Base-by-base conservation (phyloP, 2,888 invertebrate species). In the Athalia rosae region DNA sequence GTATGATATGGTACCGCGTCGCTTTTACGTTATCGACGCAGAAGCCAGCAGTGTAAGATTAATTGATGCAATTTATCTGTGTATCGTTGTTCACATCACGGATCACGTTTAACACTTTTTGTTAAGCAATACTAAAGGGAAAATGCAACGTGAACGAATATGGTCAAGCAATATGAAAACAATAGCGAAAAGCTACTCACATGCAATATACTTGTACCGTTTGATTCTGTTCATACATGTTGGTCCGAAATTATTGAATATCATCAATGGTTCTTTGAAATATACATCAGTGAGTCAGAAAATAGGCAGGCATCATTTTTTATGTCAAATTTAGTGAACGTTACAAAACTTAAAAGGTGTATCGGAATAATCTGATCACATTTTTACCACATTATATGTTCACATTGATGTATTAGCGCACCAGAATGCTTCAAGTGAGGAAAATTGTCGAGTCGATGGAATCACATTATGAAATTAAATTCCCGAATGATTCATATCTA, bases 21-120 rank as follows among this genome's bases (percentile, higher is more conserved):
- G 87, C 82, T 89, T 87, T 89, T 89, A 90, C 85, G 85, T 89
- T 86, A 88, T 87, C 82, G 87, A 88, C 82, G 82, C 87, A 83
- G 82, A 86, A 78, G 80, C 79, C 77, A 84, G 82, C 83, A 86
- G 85, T 82, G 89, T 89, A 89, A 89, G 88, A 83, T 80, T 82
- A 80, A 82, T 77, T 77, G 64, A 48, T 76, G 67, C 79, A 63
- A 62, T 59, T 73, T 74, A 74, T 71, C 62, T 59, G 74, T 74
- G 74, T 74, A 74, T 74, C 43, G 74, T 74, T 61, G 61, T 74
- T 62, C 74, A 74, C 74, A 48, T 74, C 74, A 62, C 74, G 48
- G 74, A 74, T 74, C 74, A 50, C 28, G 48, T 61, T 4, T 7
- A 58, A 61, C 74, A 74, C 74, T 43, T 11, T 50, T 61, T 15